Base-by-base conservation (phyloP, 1,140 invertebrate species). In the Eurytemora carolleeae region DNA sequence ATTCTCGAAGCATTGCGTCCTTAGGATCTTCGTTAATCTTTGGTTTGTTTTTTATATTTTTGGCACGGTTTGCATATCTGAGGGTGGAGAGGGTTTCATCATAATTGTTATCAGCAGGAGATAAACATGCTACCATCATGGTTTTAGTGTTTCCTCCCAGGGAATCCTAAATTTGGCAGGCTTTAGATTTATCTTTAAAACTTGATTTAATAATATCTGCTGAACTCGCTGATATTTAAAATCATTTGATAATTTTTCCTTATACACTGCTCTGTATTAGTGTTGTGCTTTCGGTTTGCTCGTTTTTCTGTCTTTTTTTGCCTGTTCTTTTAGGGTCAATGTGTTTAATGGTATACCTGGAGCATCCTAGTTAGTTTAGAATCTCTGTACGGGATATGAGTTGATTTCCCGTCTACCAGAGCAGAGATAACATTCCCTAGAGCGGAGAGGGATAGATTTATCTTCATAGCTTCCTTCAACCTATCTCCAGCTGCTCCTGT, bases 341-440 rank as follows among this genome's bases (percentile, higher is more conserved):
- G 15, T 55, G n/a, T n/a, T n/a, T n/a, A 44, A 63, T 57, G 7
- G 7, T 18, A 69, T 70, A 82, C 83, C 73, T 92, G 86, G 54
- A 95, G 73, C 0, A 95, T 71, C 63, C 91, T 71, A 0, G 90
- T 95, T 0, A 95, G 73, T 72, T 95, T 95, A n/a, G 87, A 91
- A 69, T 95, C 91, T 58, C 88, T 73, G 70, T 93, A 95, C 0
- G 91, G 91, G 61, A 95, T 84, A 69, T 95, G 88, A 69, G 85
- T 81, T n/a, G 83, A 80, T 74, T 91, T 86, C 1, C 85, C 84
- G 71, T 85, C 87, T 0, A 93, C 90, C 31, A 95, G 72, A 0
- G 90, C 88, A 16, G 88, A 92, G 61, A 95, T 95, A 0, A 95
- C 90, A 75, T 95, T 95, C 17, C 90, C 91, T 52, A 95, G 72